Evolutionary conservation across 1,140 invertebrate species (phyloP).

Genomic region (Trichogramma pretiosum): DNA sequence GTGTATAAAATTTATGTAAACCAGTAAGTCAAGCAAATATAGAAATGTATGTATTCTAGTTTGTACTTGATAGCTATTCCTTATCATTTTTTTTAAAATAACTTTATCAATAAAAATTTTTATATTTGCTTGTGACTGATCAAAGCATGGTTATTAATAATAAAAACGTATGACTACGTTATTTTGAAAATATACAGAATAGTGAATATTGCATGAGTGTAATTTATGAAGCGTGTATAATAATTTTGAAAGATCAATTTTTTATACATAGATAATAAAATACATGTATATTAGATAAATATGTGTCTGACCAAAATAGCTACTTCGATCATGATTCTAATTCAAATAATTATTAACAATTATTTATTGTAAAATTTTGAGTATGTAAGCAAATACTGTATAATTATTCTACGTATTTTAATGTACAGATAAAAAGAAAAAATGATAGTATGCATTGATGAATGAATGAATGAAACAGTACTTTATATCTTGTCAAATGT

Average conservation of each 20-base stretch:
- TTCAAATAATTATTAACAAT: background rate
- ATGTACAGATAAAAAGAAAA: too few species aligned
- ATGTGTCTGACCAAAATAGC: conserved; percentile 5
- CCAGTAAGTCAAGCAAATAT: conserved; percentile 12
- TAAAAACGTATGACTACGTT: too few species aligned
- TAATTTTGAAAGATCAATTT: conserved; percentile 18
- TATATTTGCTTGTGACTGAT: conserved; percentile 10
- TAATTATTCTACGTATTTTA: too few species aligned
- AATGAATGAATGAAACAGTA: too few species aligned
- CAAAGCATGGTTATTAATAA: too few species aligned
- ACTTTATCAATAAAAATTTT: conserved; percentile 8
- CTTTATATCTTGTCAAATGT: too few species aligned
- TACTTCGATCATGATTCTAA: conserved; percentile 6
- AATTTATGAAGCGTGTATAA: conserved; percentile 17
- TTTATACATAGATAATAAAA: conserved; percentile 12
- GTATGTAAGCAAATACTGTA: too few species aligned
- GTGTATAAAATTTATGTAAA: conserved; percentile 13
- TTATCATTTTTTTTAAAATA: conserved; percentile 5
- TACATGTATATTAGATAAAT: conserved; percentile 5
- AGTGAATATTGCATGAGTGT: conserved; percentile 13
- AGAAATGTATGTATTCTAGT: conserved; percentile 3
- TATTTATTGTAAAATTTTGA: too few species aligned
- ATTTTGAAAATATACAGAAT: conserved; percentile 9
- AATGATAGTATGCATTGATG: too few species aligned
- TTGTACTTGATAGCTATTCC: background rate